Evolutionary conservation across 2,888 invertebrate genomes (phyloP), one percentile per base, ranked within the genome.

Genomic region (Atrina japonica): DNA sequence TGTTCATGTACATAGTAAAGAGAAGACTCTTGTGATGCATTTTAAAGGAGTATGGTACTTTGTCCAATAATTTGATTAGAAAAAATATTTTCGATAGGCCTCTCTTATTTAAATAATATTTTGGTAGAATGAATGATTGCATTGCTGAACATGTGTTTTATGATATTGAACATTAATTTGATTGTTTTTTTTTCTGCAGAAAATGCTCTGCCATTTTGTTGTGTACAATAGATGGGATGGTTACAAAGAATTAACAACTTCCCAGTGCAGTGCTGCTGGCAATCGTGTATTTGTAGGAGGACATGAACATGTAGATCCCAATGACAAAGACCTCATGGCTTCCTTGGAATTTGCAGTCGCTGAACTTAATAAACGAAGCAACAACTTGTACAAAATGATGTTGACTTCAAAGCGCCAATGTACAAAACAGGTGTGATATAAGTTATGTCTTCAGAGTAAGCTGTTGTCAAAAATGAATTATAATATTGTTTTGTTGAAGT

Each of bases 341-440:
- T 81, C 82, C 53, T 52, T 81, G 11, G 40, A 27, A n/a, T 74
- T 76, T 68, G 77, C 73, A 7, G 58, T 83, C 14, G 78, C 78
- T n/a, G 40, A 58, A 23, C 59, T 82, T 30, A 85, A 86, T 58
- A 25, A 55, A 23, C 72, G 60, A 71, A 68, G 76, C 41, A 86
- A 85, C 73, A 68, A 65, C 49, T 21, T 83, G 70, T 83, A 40
- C 73, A 77, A 76, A 53, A 14, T 76, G 50, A 73, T 70, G n/a
- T n/a, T n/a, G n/a, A n/a, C n/a, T n/a, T n/a, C n/a, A 21, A 18
- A 14, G 11, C 0, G 9, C 23, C 3, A 49, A 16, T 49, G 23
- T 49, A 49, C 21, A 49, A 0, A 7, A 49, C 23, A 49, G 49
- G 49, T 59, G 9, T 61, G n/a, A n/a, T n/a, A n/a, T n/a, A n/a